Percentiles rank a stretch among this genome's conserved stretches.
Conservation (phyloP, 30 jellyfish, hydroid and myxozoan genomes). For the Aurelia aurita region DNA sequence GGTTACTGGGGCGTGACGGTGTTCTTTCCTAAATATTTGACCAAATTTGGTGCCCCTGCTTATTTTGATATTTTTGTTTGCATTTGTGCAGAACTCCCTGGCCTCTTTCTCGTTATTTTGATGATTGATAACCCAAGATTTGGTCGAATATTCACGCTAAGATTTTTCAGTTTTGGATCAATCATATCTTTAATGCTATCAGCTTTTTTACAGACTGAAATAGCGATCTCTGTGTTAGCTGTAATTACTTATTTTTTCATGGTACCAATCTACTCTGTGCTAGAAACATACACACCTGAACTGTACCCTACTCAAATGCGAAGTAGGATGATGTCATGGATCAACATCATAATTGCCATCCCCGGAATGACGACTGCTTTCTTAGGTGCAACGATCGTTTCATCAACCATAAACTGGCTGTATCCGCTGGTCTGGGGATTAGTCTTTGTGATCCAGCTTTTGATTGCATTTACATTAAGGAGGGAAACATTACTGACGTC, state of each 20-base stretch:
- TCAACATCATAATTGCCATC: constrained; percentile 23
- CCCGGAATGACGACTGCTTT: constrained; percentile 77
- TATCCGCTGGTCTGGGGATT: constrained; percentile 74
- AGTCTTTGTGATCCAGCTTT: constrained; percentile 41
- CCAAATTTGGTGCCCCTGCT: constrained; percentile 43
- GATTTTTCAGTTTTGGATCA: constrained; percentile 30
- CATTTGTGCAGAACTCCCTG: constrained; percentile 61
- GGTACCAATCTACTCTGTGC: constrained; percentile 60
- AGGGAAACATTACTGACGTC: constrained; percentile 47
- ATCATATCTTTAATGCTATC: constrained; percentile 13
- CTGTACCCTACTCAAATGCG: constrained; percentile 70
- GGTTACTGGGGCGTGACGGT: constrained; percentile 82
- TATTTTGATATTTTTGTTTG: constrained; percentile 52
- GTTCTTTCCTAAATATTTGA: constrained; percentile 59
- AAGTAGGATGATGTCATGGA: constrained; percentile 60
- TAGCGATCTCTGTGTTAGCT: constrained; percentile 44
- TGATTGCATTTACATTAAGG: constrained; percentile 34
- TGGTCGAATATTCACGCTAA: constrained; percentile 59
- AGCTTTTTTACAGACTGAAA: constrained; percentile 19
- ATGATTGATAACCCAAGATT: constrained; percentile 33
- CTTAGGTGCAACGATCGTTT: constrained; percentile 50
- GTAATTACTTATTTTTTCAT: constrained; percentile 69
- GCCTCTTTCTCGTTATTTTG: constrained; percentile 39
- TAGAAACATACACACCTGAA: constrained; percentile 70
- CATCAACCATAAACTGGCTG: constrained; percentile 44